phyloP scores from a whole-genome alignment of 2,113 vertebrate genomes.

The Alligator mississippiensis region DNA sequence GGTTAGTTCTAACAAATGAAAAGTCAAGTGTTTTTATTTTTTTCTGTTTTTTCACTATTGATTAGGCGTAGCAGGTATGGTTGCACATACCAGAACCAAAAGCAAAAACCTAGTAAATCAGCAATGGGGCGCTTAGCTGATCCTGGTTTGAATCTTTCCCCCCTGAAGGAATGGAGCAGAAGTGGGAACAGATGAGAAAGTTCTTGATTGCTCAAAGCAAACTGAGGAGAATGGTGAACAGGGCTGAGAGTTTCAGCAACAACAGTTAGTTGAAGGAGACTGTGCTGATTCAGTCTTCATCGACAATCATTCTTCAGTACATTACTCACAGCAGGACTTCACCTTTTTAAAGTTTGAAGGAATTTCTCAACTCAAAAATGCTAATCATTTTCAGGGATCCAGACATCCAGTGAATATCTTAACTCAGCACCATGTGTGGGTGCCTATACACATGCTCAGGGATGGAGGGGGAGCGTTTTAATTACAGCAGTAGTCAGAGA shows the following conservation, averaged over 20 bases:
- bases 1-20: slow-evolving; percentile 11
- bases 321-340: slow-evolving; percentile 17
- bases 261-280: not conserved
- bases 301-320: not conserved
- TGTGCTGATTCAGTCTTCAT: slow-evolving; percentile 5
- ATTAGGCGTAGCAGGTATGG: not conserved
- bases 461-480: too few species aligned
- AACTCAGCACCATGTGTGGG: not conserved
- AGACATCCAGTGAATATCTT: slow-evolving; percentile 45
- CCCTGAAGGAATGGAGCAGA: not conserved
- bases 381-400: slow-evolving; percentile 62
- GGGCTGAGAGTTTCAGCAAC: not conserved
- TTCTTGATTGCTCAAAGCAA: not conserved
- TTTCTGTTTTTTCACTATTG: too few species aligned
- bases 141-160: not conserved
- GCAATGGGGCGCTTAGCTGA: not conserved
- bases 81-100: not conserved
- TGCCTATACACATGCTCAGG: too few species aligned
- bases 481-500: too few species aligned
- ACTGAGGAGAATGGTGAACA: not conserved
- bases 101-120: not conserved
- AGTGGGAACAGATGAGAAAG: not conserved
- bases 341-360: slow-evolving; percentile 24
- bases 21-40: not conserved
- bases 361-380: slow-evolving; percentile 23